Conservation (phyloP, 2,113 vertebrate species). For the Forbesichthys papilliferus region DNA sequence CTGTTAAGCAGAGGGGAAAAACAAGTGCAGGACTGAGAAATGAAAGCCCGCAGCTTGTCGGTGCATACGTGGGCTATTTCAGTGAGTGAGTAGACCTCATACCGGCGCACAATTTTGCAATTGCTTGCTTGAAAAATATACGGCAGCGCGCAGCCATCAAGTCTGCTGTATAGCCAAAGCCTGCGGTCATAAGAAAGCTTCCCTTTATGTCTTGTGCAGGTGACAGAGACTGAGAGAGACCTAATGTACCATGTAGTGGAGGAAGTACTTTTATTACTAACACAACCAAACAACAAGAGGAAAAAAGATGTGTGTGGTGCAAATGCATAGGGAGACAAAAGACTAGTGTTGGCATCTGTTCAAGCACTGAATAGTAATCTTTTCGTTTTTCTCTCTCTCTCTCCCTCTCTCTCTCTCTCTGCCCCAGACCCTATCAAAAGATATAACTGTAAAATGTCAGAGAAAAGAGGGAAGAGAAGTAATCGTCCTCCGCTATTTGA, state of each 20-base stretch:
- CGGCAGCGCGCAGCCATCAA: slow-evolving; percentile 49
- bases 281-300: slow-evolving; percentile 70
- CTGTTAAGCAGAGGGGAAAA: slow-evolving; percentile 46
- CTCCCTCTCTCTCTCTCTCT: slow-evolving; percentile 28
- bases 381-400: slow-evolving; percentile 31
- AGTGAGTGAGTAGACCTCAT: slow-evolving; percentile 46
- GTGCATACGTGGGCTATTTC: slow-evolving; percentile 4
- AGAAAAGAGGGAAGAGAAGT: slow-evolving; percentile 54
- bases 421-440: slow-evolving; percentile 66
- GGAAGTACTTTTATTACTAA: slow-evolving; percentile 78
- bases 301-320: slow-evolving; percentile 57
- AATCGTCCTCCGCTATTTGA: slow-evolving; percentile 72
- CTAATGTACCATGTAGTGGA: slow-evolving; percentile 78
- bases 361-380: slow-evolving; percentile 59
- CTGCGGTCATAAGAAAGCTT: slow-evolving; percentile 44
- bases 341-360: slow-evolving; percentile 75
- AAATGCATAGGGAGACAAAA: slow-evolving; percentile 64
- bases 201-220: slow-evolving; percentile 53
- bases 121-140: slow-evolving; percentile 53
- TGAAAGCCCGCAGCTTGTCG: background rate
- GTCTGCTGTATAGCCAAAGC: slow-evolving; percentile 44
- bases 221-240: slow-evolving; percentile 52
- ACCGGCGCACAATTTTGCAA: slow-evolving; percentile 48
- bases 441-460: slow-evolving; percentile 73
- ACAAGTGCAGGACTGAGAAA: slow-evolving; percentile 36